Base-by-base conservation (phyloP, 64 coral and sea anemone genomes). In the Exaiptasia diaphana region DNA sequence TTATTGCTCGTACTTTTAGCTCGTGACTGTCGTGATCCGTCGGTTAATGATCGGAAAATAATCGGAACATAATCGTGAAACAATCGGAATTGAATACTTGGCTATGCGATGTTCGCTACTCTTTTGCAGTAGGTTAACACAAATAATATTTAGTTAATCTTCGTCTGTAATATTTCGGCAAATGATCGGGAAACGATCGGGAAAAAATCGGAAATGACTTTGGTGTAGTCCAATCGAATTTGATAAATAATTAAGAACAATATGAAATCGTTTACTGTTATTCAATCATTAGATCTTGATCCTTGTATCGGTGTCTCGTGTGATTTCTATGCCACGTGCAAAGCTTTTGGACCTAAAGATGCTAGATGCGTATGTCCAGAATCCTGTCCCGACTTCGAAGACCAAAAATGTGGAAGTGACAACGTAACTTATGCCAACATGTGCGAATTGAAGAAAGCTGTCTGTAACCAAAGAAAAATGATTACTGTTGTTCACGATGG, bases 201-300 rank as follows among this genome's bases (percentile, higher is more conserved):
- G 89, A 91, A 25, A 62, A 73, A 31, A 44, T 92, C 9, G 80
- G 71, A 17, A 53, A 86, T n/a, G 70, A n/a, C n/a, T n/a, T n/a
- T n/a, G n/a, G n/a, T n/a, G n/a, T n/a, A n/a, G n/a, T n/a, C n/a
- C n/a, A n/a, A n/a, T n/a, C n/a, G n/a, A n/a, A n/a, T n/a, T n/a
- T n/a, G n/a, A n/a, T n/a, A n/a, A n/a, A n/a, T n/a, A n/a, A n/a
- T n/a, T n/a, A n/a, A n/a, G n/a, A n/a, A n/a, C n/a, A n/a, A n/a
- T n/a, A n/a, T n/a, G n/a, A n/a, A n/a, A n/a, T n/a, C n/a, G n/a
- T n/a, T n/a, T n/a, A n/a, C n/a, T n/a, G n/a, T 73, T 74, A 38
- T 20, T 65, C 29, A 3, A 43, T 40, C 57, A 4, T 5, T 52
- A 90, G 88, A 83, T 68, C 81, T 83, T 36, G 46, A 90, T 21